These are phyloP conservation scores for Formica selysi DNA, from an alignment of 1,140 invertebrate species.

Conservation along the genomic window DNA sequence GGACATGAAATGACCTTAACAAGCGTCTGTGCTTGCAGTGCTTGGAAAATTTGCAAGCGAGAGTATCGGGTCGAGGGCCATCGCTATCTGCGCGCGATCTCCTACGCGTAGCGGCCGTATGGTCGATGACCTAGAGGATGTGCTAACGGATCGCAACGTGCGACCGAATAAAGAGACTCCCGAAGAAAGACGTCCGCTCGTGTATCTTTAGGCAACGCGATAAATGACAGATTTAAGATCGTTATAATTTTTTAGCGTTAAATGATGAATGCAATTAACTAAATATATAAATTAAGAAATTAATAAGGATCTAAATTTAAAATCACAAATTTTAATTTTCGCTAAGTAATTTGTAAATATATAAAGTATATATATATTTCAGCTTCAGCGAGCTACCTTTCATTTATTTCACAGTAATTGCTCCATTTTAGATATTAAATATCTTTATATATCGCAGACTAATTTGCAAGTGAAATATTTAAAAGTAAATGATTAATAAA, in stretches of 20 bases:
- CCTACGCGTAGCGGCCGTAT: slow-evolving; percentile 59
- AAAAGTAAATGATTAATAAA: neutral
- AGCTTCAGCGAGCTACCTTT: neutral
- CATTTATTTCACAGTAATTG: neutral
- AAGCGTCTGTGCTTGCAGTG: neutral
- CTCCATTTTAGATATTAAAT: no score
- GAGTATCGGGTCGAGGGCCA: slow-evolving; percentile 28
- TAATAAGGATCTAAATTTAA: no score
- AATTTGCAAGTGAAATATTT: neutral
- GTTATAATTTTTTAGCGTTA: neutral
- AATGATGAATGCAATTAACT: neutral
- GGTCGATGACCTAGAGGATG: slow-evolving; percentile 76
- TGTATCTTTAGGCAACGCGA: slow-evolving; percentile 49
- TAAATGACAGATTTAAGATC: slow-evolving; percentile 15
- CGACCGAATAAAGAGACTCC: slow-evolving; percentile 66
- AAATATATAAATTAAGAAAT: neutral
- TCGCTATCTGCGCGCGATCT: slow-evolving; percentile 47
- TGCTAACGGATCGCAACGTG: slow-evolving; percentile 68
- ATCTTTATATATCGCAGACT: neutral
- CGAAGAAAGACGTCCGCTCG: slow-evolving; percentile 40
- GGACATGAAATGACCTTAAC: neutral
- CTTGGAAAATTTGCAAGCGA: slow-evolving; percentile 15
- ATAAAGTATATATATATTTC: no score
- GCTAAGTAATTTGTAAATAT: neutral
- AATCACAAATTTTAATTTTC: no score